Percentiles rank a stretch among this genome's conserved stretches.
Evolutionary conservation across 2,113 vertebrate genomes (phyloP).

Genomic region (Isurus oxyrinchus): DNA sequence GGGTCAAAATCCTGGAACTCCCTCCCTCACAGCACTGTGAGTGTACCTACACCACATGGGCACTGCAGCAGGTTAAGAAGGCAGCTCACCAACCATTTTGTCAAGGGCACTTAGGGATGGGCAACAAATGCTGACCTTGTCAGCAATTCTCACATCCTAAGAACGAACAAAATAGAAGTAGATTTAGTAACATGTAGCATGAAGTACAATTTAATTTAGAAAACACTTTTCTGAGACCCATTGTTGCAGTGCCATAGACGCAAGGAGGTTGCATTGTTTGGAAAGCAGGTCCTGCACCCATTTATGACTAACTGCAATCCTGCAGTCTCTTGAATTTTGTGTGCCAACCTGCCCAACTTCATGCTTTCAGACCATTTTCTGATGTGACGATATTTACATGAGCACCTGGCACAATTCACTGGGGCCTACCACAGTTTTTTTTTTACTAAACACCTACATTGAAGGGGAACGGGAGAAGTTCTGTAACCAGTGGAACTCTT

Average conservation of each 20-base stretch:
- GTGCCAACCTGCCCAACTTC: no score
- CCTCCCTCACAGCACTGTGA: background rate
- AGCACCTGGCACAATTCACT: background rate
- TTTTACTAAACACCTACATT: no score
- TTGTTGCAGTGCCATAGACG: background rate
- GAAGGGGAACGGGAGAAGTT: no score
- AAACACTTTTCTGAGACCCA: background rate
- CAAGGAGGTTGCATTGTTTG: background rate
- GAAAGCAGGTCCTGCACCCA: background rate
- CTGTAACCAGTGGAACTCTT: background rate
- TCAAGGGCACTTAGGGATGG: no score
- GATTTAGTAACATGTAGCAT: background rate
- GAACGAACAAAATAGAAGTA: background rate
- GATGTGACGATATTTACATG: background rate
- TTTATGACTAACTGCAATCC: background rate
- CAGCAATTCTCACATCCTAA: no score
- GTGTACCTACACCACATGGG: no score
- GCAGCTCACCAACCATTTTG: no score
- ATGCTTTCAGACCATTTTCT: background rate
- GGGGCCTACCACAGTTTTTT: background rate
- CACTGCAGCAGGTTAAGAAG: no score
- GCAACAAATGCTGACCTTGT: no score
- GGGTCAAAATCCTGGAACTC: background rate
- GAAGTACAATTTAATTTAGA: background rate
- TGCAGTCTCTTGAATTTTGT: background rate